Percentiles rank a stretch among this genome's conserved stretches.
These are phyloP conservation scores for Nanorana parkeri DNA, from an alignment of 2,113 vertebrate genomes.

Conservation along the genomic window DNA sequence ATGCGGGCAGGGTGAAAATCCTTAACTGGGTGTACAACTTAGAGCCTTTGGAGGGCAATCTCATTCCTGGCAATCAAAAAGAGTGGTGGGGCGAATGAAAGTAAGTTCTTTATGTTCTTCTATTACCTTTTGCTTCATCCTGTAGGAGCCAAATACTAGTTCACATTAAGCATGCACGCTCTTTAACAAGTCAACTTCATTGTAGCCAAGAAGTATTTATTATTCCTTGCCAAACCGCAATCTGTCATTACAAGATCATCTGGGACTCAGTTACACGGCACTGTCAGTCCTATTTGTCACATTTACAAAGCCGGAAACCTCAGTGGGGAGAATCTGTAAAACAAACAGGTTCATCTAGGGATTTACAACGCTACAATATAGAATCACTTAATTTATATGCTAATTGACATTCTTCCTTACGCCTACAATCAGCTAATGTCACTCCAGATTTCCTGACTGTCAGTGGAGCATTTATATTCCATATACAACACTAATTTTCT, in stretches of 20 bases:
- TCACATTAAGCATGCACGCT: too few relatives aligned
- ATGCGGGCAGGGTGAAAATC: too few relatives aligned
- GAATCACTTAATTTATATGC: constrained; percentile 30
- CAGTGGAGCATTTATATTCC: neutral
- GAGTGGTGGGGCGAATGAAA: too few relatives aligned
- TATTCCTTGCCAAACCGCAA: too few relatives aligned
- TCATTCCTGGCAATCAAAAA: too few relatives aligned
- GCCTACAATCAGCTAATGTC: neutral
- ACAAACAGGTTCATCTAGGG: neutral
- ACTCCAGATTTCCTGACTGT: constrained; percentile 11
- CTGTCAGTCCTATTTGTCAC: neutral
- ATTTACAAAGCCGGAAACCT: neutral
- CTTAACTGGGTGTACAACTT: too few relatives aligned
- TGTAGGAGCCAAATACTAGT: too few relatives aligned
- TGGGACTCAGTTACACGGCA: neutral
- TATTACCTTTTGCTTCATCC: too few relatives aligned
- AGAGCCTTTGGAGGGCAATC: too few relatives aligned
- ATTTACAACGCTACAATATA: neutral
- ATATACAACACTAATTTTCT: neutral
- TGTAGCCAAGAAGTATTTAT: too few relatives aligned
- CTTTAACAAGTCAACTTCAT: too few relatives aligned
- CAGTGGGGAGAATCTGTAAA: neutral
- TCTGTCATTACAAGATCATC: neutral
- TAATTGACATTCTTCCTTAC: constrained; percentile 3
- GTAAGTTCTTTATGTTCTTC: too few relatives aligned